A percentile compares a stretch with the other conserved stretches of the same genome.
Evolutionary conservation across 2,888 invertebrate species (phyloP).

Genomic region (Idaea straminata): DNA sequence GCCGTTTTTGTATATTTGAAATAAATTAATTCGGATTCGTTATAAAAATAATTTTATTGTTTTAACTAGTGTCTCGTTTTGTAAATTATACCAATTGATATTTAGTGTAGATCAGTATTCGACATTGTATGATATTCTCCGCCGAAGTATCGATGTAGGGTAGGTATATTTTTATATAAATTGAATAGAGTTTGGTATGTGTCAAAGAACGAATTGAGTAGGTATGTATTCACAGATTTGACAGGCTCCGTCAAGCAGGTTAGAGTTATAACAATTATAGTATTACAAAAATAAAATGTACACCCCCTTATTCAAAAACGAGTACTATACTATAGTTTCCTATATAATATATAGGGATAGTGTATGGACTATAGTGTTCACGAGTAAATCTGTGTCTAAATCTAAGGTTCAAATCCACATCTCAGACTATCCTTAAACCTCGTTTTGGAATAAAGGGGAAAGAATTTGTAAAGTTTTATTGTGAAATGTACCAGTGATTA

Average conservation of each 20-base stretch:
- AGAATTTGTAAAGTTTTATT: neutral
- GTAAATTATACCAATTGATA: slow-evolving; percentile 60
- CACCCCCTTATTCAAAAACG: too few relatives aligned
- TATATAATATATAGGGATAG: too few relatives aligned
- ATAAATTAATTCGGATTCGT: slow-evolving; percentile 56
- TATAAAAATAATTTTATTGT: slow-evolving; percentile 32
- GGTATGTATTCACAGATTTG: slow-evolving; percentile 29
- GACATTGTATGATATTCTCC: slow-evolving; percentile 58
- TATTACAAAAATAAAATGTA: too few relatives aligned
- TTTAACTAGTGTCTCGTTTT: slow-evolving; percentile 43
- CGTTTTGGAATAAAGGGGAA: too few relatives aligned
- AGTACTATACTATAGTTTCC: too few relatives aligned
- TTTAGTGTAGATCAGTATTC: slow-evolving; percentile 71
- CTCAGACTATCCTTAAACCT: too few relatives aligned
- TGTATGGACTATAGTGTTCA: too few relatives aligned
- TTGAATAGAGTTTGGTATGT: slow-evolving; percentile 58
- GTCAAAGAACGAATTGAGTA: slow-evolving; percentile 25
- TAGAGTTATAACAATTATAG: neutral
- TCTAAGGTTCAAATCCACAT: too few relatives aligned
- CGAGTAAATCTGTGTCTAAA: too few relatives aligned
- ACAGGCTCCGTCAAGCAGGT: slow-evolving; percentile 14
- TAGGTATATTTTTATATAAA: slow-evolving; percentile 55
- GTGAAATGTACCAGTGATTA: neutral
- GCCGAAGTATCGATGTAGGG: slow-evolving; percentile 64
- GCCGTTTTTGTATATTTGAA: slow-evolving; percentile 55